Evolutionary conservation across 1,140 invertebrate genomes (phyloP), one percentile per base, ranked within the genome.

Genomic region (Sesamia nonagrioides): DNA sequence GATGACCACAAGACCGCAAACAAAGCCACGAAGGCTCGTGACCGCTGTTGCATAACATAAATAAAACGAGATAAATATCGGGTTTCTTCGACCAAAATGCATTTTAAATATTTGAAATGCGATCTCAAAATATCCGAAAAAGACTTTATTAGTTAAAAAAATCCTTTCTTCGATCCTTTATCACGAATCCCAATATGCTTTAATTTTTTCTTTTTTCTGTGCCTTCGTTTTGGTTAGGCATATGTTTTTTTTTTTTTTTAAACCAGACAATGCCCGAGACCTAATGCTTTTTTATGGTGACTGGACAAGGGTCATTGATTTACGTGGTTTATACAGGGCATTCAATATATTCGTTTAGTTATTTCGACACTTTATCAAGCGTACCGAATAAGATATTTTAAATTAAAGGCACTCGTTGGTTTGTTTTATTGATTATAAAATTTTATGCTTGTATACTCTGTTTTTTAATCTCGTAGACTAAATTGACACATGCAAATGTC

Each of bases 21-120:
- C 15, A 61, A 61, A 61, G 60, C 15, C 60, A 61, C 60, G 35
- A 6, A 61, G 33, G 27, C 60, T 61, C 60, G n/a, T 40, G 60
- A 61, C 60, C 33, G n/a, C 35, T 17, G n/a, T 37, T 61, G 7
- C 15, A 61, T 61, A 61, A 61, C 15, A 61, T 8, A 61, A 40
- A 17, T 61, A 61, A 61, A 3, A n/a, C n/a, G 15, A 40, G 54
- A 58, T 58, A 27, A 54, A 21, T 6, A 35, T 60, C 56, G 56
- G 2, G 15, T 27, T 35, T 60, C 56, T 33, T 35, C 9, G 21
- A 1, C 27, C 13, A 60, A 40, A 61, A 61, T 17, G 33, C 56
- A 58, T 58, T 58, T 13, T 13, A 54, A 54, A 54, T 8, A 54
- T 54, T 52, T 54, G 50, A 17, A 54, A 18, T 27, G 50, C 21